A percentile compares a stretch with the other conserved stretches of the same genome.
Conservation (phyloP, 2,888 invertebrate genomes). For the Terebella lapidaria region DNA sequence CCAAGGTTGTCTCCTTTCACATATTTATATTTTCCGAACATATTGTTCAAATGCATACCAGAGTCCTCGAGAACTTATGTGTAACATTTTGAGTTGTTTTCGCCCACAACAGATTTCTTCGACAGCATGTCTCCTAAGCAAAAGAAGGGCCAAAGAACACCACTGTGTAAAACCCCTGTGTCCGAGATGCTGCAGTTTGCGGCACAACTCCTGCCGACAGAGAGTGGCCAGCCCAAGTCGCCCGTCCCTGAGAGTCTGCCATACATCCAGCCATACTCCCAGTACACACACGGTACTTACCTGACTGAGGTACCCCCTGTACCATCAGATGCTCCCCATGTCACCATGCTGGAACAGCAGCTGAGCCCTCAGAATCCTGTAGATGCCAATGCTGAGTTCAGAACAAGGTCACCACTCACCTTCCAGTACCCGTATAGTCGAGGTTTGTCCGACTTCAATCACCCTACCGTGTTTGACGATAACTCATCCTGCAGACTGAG, state of each 20-base stretch:
- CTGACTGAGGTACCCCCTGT: background rate
- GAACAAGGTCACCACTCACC: no score
- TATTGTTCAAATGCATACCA: no score
- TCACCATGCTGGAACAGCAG: background rate
- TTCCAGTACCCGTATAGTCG: no score
- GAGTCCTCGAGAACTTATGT: no score
- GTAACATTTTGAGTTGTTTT: no score
- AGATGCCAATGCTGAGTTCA: no score
- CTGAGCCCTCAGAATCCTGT: background rate
- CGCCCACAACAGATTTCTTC: constrained; percentile 17
- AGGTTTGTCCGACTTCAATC: no score
- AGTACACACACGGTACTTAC: background rate
- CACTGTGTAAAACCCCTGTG: constrained; percentile 30
- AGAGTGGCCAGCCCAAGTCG: background rate
- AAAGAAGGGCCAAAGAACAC: constrained; percentile 32
- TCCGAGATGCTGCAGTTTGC: constrained; percentile 41
- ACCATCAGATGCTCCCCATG: background rate
- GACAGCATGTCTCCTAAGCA: constrained; percentile 31
- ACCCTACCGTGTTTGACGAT: no score
- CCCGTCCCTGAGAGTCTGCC: background rate
- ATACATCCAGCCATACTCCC: background rate
- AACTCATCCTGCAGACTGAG: no score
- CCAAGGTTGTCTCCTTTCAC: background rate
- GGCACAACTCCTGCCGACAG: constrained; percentile 31
- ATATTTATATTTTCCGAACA: no score